Conservation (phyloP, 2,113 vertebrate genomes). For the Pluvianellus socialis region DNA sequence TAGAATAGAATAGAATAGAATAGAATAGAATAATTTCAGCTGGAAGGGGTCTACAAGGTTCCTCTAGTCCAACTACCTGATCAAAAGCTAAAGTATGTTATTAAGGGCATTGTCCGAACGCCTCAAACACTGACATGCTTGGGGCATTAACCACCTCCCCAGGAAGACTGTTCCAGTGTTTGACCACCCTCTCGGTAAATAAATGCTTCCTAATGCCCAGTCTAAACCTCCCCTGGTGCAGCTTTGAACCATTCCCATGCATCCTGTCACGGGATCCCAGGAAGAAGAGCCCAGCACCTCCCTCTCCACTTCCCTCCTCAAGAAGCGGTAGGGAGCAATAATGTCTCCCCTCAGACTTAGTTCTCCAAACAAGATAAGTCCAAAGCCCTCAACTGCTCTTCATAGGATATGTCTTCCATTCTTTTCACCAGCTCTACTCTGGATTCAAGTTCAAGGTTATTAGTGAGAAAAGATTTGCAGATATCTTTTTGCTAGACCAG, state of each 20-base stretch:
- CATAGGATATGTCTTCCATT: background rate
- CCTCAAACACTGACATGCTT: rapidly evolving
- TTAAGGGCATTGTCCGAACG: background rate
- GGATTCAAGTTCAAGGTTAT: background rate
- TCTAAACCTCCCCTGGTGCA: background rate
- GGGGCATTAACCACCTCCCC: rapidly evolving
- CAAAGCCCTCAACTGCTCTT: background rate
- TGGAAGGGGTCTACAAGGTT: background rate
- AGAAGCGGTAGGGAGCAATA: background rate
- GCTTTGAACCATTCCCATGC: rapidly evolving
- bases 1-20: background rate
- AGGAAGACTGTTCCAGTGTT: background rate
- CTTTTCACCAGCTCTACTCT: background rate
- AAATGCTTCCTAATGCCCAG: background rate
- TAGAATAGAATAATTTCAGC: background rate
- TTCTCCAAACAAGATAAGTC: background rate
- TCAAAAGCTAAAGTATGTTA: rapidly evolving
- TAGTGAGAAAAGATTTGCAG: background rate
- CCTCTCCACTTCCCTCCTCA: rapidly evolving
- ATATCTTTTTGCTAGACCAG: background rate
- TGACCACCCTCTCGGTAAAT: background rate
- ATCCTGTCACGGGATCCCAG: rapidly evolving
- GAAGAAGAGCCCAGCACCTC: background rate
- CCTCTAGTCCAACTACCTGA: background rate
- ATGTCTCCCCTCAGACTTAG: rapidly evolving